A percentile compares a stretch with the other conserved stretches of the same genome.
These are phyloP conservation scores for Rhincodon typus DNA, from an alignment of 2,797 vertebrate species.

Conservation along the genomic window DNA sequence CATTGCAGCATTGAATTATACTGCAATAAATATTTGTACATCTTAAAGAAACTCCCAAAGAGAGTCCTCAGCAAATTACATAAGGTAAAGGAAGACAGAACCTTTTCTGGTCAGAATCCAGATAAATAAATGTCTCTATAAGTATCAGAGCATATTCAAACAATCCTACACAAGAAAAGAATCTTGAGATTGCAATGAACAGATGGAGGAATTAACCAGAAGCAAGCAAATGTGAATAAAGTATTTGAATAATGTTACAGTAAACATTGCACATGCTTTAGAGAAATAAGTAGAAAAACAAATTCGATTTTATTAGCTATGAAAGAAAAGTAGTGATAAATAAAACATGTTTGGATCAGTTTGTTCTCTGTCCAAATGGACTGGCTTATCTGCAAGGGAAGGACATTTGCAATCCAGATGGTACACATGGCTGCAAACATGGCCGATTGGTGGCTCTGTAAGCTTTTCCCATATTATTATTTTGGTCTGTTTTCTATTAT, in stretches of 20 bases:
- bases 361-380: constrained; percentile 5
- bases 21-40: neutral
- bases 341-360: constrained; percentile 26
- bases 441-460: neutral
- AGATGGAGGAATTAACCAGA: neutral
- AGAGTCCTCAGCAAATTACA: neutral
- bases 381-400: neutral
- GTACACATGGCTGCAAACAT: neutral
- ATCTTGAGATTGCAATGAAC: neutral
- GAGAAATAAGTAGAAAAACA: neutral
- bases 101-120: neutral
- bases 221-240: neutral
- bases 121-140: neutral
- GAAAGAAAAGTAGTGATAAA: constrained; percentile 18
- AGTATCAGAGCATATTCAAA: neutral
- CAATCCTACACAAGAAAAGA: neutral
- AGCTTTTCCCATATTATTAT: constrained; percentile 23
- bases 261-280: neutral
- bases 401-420: constrained; percentile 36
- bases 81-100: neutral
- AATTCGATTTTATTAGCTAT: neutral
- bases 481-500: constrained; percentile 25
- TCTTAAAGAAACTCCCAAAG: neutral
- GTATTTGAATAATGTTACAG: constrained; percentile 14
- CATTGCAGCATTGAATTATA: neutral